Conservation (phyloP, 2,797 vertebrate genomes). For the Gallinago stenura region DNA sequence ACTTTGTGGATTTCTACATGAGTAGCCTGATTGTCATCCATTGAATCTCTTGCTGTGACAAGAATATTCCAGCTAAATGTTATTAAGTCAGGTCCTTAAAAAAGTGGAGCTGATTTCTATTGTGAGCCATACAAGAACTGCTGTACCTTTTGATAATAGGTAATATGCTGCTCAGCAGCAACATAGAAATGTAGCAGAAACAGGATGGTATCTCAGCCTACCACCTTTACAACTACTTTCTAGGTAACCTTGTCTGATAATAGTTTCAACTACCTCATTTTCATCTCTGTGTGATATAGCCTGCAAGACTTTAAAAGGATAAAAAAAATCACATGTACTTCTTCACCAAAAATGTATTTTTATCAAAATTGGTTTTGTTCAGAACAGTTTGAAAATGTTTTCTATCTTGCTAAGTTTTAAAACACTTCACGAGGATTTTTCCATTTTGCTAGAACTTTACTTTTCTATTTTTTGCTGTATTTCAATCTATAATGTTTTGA, state of each 20-base stretch:
- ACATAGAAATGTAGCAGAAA: not conserved
- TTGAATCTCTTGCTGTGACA: not conserved
- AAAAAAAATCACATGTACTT: accelerated
- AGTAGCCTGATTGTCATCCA: not conserved
- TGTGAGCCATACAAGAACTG: not conserved
- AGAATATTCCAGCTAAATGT: not conserved
- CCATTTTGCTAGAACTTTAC: not conserved
- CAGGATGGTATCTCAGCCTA: not conserved
- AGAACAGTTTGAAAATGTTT: not conserved
- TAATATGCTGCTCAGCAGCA: not conserved
- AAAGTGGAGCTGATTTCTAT: not conserved
- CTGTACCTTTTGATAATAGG: not conserved
- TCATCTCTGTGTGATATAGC: not conserved
- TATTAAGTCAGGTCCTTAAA: not conserved
- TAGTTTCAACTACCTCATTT: not conserved
- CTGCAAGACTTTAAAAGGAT: not conserved
- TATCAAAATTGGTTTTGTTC: not conserved
- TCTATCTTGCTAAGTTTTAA: not conserved
- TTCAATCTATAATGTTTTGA: not conserved
- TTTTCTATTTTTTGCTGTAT: not conserved
- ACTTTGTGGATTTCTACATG: not conserved
- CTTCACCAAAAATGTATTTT: not conserved
- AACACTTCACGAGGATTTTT: not conserved
- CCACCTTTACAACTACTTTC: not conserved
- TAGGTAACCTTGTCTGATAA: not conserved